Evolutionary conservation across 2,888 invertebrate genomes (phyloP).

Genomic region (Gisinianus flammeolus): DNA sequence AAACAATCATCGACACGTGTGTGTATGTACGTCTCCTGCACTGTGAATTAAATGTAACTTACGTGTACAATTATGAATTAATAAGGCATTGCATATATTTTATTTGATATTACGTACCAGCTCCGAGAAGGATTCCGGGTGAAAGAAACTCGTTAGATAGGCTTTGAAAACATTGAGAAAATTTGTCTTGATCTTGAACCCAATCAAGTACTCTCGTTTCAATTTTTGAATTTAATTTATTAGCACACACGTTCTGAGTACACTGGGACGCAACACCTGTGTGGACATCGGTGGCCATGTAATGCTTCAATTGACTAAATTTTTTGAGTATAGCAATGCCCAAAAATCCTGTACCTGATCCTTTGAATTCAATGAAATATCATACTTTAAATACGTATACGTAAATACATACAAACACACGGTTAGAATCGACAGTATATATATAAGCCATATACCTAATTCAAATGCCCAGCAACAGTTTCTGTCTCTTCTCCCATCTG

Average conservation of each 20-base stretch:
- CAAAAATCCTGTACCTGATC: slow-evolving; percentile 36
- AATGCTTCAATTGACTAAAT: slow-evolving; percentile 19
- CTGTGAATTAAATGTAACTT: not conserved
- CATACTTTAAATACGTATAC: too few species aligned
- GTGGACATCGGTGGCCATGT: slow-evolving; percentile 34
- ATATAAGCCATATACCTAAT: too few species aligned
- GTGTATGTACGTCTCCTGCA: too few species aligned
- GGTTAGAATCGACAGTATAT: too few species aligned
- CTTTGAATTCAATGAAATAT: too few species aligned
- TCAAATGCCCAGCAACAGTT: slow-evolving; percentile 31
- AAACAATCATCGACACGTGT: too few species aligned
- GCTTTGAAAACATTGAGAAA: slow-evolving; percentile 15
- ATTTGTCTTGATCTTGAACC: slow-evolving; percentile 23
- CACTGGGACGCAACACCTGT: slow-evolving; percentile 21
- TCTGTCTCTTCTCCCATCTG: not conserved
- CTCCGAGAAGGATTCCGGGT: slow-evolving; percentile 34
- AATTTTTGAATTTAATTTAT: slow-evolving; percentile 8
- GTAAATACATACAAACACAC: too few species aligned
- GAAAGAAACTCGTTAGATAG: not conserved
- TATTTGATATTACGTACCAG: slow-evolving; percentile 30
- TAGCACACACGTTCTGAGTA: slow-evolving; percentile 18
- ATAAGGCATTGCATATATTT: too few species aligned
- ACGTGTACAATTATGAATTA: not conserved
- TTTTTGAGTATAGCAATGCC: slow-evolving; percentile 9
- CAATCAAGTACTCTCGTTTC: slow-evolving; percentile 15